Evolutionary conservation across 2,797 vertebrate species (phyloP).

Genomic region (Sebastes minor): DNA sequence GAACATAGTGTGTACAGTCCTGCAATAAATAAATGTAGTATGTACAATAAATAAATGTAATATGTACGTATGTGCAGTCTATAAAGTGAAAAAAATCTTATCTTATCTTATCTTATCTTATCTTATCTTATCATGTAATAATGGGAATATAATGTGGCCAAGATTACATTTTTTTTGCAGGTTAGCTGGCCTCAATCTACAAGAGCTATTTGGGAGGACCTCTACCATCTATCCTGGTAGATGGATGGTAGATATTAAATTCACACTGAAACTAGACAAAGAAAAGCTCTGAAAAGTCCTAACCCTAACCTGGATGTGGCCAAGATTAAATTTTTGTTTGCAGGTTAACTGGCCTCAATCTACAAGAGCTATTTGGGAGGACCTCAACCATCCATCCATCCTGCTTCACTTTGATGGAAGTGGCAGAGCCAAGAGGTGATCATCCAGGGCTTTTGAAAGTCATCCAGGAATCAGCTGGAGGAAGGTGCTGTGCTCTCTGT

Average conservation of each 20-base stretch:
- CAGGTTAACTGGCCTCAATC: background rate
- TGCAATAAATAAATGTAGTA: no score
- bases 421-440: background rate
- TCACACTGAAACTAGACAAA: accelerated
- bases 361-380: background rate
- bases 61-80: no score
- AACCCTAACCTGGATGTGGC: background rate
- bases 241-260: background rate
- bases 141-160: background rate
- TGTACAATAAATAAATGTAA: no score
- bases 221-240: background rate
- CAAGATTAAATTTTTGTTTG: background rate
- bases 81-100: no score
- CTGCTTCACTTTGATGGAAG: background rate
- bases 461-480: slow-evolving; percentile 15
- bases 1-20: no score
- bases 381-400: background rate
- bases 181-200: background rate
- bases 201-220: background rate
- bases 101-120: no score
- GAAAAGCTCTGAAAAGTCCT: background rate
- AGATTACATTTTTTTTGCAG: background rate
- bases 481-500: slow-evolving; percentile 25
- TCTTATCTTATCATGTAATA: no score
- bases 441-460: background rate